These are phyloP conservation scores for Porites lobata DNA, from an alignment of 92 coral and sea anemone genomes.

Conservation along the genomic window DNA sequence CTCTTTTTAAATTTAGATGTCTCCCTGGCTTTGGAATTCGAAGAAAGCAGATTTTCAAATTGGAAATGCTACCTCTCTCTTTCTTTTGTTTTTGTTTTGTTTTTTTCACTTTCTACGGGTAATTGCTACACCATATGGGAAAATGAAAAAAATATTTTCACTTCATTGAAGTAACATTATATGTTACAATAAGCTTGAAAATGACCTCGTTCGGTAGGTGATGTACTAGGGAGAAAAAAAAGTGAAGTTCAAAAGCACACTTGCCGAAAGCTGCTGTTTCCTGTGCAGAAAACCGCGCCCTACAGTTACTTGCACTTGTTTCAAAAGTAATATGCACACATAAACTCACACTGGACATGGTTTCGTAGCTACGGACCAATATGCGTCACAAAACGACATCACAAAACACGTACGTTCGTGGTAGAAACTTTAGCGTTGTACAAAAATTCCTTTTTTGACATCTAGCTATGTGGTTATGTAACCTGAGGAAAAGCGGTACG, in stretches of 20 bases:
- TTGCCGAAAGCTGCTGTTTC: neutral
- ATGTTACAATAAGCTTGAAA: neutral
- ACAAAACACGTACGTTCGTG: too few species aligned
- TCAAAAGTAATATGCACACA: neutral
- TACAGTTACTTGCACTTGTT: neutral
- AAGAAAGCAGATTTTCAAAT: neutral
- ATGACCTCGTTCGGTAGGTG: neutral
- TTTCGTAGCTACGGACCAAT: too few species aligned
- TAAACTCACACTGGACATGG: too few species aligned
- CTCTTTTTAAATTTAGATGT: neutral
- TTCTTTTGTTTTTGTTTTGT: too few species aligned
- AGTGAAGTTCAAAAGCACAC: neutral
- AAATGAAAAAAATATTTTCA: neutral
- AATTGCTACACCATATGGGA: neutral
- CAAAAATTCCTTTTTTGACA: too few species aligned
- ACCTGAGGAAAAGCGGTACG: too few species aligned
- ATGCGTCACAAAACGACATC: too few species aligned
- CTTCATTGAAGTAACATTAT: neutral
- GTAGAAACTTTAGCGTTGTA: too few species aligned
- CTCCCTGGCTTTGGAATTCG: neutral
- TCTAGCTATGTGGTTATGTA: too few species aligned
- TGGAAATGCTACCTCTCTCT: neutral
- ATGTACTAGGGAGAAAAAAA: neutral
- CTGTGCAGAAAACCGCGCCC: neutral
- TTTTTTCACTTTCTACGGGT: neutral